Base-by-base conservation (phyloP, 92 coral and sea anemone genomes). In the Porites divaricata region DNA sequence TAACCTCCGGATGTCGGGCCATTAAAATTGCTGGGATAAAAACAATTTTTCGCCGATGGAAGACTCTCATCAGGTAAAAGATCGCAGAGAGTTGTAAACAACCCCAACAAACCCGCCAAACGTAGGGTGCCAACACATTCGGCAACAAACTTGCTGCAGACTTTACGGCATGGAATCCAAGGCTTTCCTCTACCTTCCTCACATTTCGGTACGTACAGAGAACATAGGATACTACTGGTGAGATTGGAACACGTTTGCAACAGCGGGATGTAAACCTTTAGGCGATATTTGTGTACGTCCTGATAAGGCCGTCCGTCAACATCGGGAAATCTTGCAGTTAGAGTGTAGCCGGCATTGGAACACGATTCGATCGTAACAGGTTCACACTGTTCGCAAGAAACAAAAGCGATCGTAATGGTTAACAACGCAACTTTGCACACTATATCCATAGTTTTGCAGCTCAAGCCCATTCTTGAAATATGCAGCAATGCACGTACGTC, bases 201-300 rank as follows among this genome's bases (percentile, higher is more conserved):
- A 50, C 95, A 91, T 73, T 91, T 91, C 23, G 92, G 95, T 48
- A 91, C 74, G 84, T 80, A 76, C 74, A 91, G 70, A 1, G 95
- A 91, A 77, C 95, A 91, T 61, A 91, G 22, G 50, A 91, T 78
- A 48, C 90, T 89, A 59, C 86, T 84, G 17, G 89, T 80, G 64
- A 61, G 63, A 19, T 74, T 67, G 2, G 95, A 88, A 68, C 95
- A 91, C 1, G 52, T 2, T 23, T 67, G 28, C 20, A 91, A 83
- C 21, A 69, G 25, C 2, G 72, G 67, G 5, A 88, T 49, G 65
- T 88, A 89, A 4, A 75, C 45, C 4, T 74, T 15, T 12, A 91
- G 72, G 28, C 57, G 57, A 15, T 87, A 76, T 13, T 89, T 92
- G 41, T 85, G 88, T 22, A 66, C 81, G 16, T 80, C 83, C 67